These are phyloP conservation scores for Cheilosia impressa DNA, from an alignment of 2,888 invertebrate species.

Conservation along the genomic window DNA sequence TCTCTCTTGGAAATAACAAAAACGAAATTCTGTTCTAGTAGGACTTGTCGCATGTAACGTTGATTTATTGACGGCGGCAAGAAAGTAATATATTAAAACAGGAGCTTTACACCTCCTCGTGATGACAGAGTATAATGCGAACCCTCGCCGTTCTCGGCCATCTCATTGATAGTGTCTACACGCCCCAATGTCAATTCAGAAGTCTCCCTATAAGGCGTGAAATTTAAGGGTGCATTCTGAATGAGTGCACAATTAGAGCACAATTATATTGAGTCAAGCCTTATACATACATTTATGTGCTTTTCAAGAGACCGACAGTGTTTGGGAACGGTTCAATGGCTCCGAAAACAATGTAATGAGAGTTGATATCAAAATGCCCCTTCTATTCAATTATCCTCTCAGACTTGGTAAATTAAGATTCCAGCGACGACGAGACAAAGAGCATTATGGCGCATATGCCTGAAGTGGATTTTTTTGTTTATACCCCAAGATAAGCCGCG, in stretches of 20 bases:
- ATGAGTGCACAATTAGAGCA: neutral
- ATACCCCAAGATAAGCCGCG: too few species aligned
- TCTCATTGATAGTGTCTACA: conserved; percentile 2
- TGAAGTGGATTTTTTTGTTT: conserved; percentile 9
- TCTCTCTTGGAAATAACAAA: neutral
- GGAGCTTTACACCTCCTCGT: conserved; percentile 49
- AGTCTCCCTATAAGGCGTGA: neutral
- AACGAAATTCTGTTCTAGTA: conserved; percentile 37
- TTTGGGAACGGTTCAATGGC: conserved; percentile 41
- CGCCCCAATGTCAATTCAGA: neutral
- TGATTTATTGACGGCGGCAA: conserved; percentile 64
- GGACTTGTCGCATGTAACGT: conserved; percentile 53
- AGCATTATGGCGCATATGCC: neutral
- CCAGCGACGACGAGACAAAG: conserved; percentile 16
- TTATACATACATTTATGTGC: neutral
- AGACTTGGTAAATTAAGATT: conserved; percentile 51
- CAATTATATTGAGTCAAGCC: neutral
- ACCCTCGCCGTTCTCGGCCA: neutral
- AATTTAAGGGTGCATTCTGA: neutral
- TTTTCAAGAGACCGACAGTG: conserved; percentile 4
- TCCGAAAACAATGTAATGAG: conserved; percentile 40
- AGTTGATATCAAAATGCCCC: conserved; percentile 37
- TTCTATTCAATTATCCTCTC: conserved; percentile 59
- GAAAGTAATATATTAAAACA: conserved; percentile 58
- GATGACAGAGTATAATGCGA: conserved; percentile 37